Evolutionary conservation across 2,797 vertebrate species (phyloP).

Genomic region (Cottoperca gobio): DNA sequence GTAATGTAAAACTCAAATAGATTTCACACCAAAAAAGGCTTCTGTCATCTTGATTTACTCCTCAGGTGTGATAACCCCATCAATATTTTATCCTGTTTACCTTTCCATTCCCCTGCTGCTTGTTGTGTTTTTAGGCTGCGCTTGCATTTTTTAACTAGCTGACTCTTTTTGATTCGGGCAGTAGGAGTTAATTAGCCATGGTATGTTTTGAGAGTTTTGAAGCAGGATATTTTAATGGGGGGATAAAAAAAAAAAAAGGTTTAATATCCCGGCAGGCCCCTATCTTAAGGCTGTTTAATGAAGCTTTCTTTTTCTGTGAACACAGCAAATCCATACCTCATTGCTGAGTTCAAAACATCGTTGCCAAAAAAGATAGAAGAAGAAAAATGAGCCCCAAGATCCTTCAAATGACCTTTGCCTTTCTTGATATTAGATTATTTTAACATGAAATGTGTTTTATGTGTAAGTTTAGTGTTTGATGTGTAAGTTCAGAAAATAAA

Average conservation of each 20-base stretch:
- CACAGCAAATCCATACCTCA: constrained; percentile 58
- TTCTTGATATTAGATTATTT: not conserved
- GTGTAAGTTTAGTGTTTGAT: not conserved
- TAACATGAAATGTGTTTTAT: constrained; percentile 6
- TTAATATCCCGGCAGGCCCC: constrained; percentile 55
- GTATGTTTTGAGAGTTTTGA: constrained; percentile 63
- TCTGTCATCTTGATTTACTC: constrained; percentile 25
- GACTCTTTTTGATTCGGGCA: constrained; percentile 53
- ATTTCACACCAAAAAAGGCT: constrained; percentile 14
- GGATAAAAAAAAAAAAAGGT: constrained; percentile 65
- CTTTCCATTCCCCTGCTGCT: constrained; percentile 30
- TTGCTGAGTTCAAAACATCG: constrained; percentile 44
- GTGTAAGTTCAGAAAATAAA: too few species aligned
- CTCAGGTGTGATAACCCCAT: constrained; percentile 20
- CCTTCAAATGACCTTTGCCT: constrained; percentile 23
- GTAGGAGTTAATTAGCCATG: constrained; percentile 71
- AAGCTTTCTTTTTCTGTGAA: constrained; percentile 64
- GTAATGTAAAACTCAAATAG: constrained; percentile 45
- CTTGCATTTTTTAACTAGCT: constrained; percentile 55
- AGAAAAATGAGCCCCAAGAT: constrained; percentile 13
- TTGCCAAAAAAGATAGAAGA: constrained; percentile 33
- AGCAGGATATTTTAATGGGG: constrained; percentile 64
- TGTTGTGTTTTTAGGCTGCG: constrained; percentile 45
- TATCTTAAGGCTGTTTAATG: constrained; percentile 68
- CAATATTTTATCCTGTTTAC: constrained; percentile 37